Conservation (phyloP, 2,888 invertebrate genomes). For the Sialis lutaria region DNA sequence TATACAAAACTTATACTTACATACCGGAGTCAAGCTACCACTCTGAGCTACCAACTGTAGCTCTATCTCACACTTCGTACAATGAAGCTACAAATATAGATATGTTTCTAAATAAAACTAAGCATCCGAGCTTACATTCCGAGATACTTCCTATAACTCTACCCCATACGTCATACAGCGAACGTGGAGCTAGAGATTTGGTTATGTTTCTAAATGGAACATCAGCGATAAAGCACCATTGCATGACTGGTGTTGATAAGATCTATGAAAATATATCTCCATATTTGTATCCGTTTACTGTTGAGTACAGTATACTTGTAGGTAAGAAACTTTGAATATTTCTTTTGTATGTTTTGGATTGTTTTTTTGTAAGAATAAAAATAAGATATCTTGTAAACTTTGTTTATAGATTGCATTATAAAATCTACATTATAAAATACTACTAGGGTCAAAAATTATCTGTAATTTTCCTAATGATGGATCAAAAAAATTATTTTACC, state of each 20-base stretch:
- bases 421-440: no score
- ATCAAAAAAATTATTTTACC: no score
- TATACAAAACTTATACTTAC: no score
- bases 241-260: constrained; percentile 27
- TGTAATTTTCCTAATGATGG: no score
- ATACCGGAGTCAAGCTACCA: no score
- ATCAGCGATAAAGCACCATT: constrained; percentile 21
- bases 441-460: no score
- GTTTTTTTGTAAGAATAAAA: no score
- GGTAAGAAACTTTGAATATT: constrained; percentile 26
- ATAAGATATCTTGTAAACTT: no score
- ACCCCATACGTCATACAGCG: constrained; percentile 18
- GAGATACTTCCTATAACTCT: constrained; percentile 11
- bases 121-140: no score
- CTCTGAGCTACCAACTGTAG: neutral
- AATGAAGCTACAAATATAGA: constrained; percentile 11
- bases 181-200: constrained; percentile 18
- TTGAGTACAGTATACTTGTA: constrained; percentile 63
- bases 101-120: constrained; percentile 4
- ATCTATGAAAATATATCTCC: constrained; percentile 47
- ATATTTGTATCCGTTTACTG: constrained; percentile 64
- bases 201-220: constrained; percentile 15
- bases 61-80: constrained; percentile 3
- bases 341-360: no score
- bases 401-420: no score